These are phyloP conservation scores for Pseudomugil tenellus DNA, from an alignment of 2,797 vertebrate species.

Conservation along the genomic window DNA sequence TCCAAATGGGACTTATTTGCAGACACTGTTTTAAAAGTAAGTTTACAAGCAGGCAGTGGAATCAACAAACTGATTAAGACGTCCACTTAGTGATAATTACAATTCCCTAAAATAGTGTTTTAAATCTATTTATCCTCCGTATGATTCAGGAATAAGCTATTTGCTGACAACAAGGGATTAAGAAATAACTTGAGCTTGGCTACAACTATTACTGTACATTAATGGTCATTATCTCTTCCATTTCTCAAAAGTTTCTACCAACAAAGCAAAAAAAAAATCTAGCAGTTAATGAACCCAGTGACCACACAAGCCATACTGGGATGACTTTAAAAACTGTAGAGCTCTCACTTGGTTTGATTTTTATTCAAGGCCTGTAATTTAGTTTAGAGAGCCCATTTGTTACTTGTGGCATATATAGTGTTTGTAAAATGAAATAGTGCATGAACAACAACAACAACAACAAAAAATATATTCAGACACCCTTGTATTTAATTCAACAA, in stretches of 20 bases:
- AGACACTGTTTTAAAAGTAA: not conserved
- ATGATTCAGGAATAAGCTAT: constrained; percentile 22
- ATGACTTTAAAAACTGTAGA: constrained; percentile 23
- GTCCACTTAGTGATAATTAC: constrained; percentile 26
- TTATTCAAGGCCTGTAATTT: not conserved
- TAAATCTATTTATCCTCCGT: constrained; percentile 19
- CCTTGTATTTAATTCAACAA: not conserved
- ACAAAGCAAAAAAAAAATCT: constrained; percentile 30
- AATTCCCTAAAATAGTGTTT: constrained; percentile 1
- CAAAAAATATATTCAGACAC: not conserved
- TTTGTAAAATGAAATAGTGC: no score
- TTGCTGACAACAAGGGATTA: constrained; percentile 32
- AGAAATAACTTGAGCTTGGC: constrained; percentile 24
- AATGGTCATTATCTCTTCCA: constrained; percentile 10
- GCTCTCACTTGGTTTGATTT: constrained; percentile 25
- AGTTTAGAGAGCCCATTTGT: not conserved
- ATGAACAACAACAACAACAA: no score
- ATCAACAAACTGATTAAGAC: constrained; percentile 19
- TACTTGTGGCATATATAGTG: not conserved
- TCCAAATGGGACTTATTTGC: not conserved
- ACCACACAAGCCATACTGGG: constrained; percentile 28
- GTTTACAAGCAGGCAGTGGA: constrained; percentile 1
- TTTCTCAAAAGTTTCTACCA: constrained; percentile 16
- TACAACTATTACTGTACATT: constrained; percentile 28
- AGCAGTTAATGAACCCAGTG: constrained; percentile 39